phyloP scores from a whole-genome alignment of 2,797 vertebrate genomes.

The Dermochelys coriacea region DNA sequence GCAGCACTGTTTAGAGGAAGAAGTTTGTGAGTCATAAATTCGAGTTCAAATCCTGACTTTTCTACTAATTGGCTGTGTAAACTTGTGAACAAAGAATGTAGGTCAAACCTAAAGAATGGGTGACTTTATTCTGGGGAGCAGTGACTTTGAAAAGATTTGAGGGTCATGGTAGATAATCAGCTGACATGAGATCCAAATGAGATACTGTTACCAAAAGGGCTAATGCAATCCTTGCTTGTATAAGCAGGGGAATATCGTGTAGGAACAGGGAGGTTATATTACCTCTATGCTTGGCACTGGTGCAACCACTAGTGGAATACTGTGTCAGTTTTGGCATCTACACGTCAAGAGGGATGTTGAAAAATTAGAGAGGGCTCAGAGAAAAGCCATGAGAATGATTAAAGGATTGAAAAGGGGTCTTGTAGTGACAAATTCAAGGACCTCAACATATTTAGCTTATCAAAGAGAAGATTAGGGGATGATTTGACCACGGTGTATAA shows the following conservation, averaged over 20 bases:
- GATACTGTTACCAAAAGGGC: background rate
- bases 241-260: background rate
- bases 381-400: background rate
- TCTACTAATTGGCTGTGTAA: too few relatives aligned
- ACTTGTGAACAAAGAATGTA: too few relatives aligned
- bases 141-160: background rate
- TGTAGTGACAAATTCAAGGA: background rate
- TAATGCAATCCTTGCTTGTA: background rate
- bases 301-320: too few relatives aligned
- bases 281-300: background rate
- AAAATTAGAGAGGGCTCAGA: background rate
- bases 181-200: background rate
- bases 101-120: too few relatives aligned
- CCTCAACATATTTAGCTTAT: conserved; percentile 21
- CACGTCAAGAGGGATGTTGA: background rate
- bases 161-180: fast-evolving
- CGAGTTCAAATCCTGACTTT: background rate
- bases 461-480: background rate
- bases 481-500: conserved; percentile 32
- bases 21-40: too few relatives aligned
- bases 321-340: background rate
- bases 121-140: background rate
- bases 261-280: background rate
- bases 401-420: background rate
- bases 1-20: background rate